Base-by-base conservation (phyloP, 2,113 vertebrate genomes). In the Dendropsophus ebraccatus region DNA sequence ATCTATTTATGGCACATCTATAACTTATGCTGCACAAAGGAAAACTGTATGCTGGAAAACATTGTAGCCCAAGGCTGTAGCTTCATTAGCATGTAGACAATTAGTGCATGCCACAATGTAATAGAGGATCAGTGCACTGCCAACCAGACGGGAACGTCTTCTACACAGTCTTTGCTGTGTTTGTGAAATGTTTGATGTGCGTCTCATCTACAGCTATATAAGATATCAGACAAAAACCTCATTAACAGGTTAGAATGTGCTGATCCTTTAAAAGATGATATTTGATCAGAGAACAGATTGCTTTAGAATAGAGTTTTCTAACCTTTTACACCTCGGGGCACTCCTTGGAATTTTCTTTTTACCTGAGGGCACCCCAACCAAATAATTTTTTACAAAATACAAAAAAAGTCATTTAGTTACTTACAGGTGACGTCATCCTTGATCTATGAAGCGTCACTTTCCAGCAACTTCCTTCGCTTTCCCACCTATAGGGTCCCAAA, bases 31-130 rank as follows among this genome's bases (percentile, higher is more conserved):
- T 21, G 30, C 72, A 72, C 32, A 16, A 37, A 82, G 19, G n/a
- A n/a, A n/a, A 82, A 70, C 23, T 41, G 30, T 80, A 16, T 23
- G 11, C 62, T 37, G 35, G 45, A 72, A 72, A 54, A 72, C 32
- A 70, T 83, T 73, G 50, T 83, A 45, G 67, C 81, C 23, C 47
- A n/a, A 73, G 81, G 67, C 67, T 73, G 50, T 35, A 16, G 30
- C 30, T 73, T 83, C 80, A 69, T 82, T 82, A 41, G 67, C 37
- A 49, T 41, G 50, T 56, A 49, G 23, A 30, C 28, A 82, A n/a
- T 82, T 70, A 70, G 25, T 13, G 50, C 30, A 50, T 72, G 17
- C 30, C 30, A 72, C 47, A 25, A 56, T 9, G 35, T 35, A 37
- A 56, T 69, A 21, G 49, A 16, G 37, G 49, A 19, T 73, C 11